Evolutionary conservation across 1,140 invertebrate species (phyloP).

Genomic region (Yoshiicerus persimilis): DNA sequence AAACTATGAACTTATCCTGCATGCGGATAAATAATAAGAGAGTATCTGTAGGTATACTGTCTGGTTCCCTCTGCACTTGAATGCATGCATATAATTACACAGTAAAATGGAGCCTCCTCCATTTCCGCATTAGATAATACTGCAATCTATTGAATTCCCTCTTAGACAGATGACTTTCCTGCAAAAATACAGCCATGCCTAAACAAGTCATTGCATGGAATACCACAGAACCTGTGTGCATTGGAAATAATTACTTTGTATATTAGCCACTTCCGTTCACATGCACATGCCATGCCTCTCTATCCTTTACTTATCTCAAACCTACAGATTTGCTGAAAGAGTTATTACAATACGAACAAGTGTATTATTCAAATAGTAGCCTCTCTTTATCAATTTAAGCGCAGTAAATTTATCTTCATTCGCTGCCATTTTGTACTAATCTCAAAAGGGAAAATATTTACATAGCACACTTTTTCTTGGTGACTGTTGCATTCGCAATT

Average conservation of each 20-base stretch:
- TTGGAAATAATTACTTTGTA: neutral
- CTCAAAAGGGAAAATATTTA: neutral
- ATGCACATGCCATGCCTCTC: neutral
- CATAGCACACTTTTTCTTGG: neutral
- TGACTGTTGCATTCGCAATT: neutral
- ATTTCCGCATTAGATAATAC: slow-evolving; percentile 12
- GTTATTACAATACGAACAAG: too few species aligned
- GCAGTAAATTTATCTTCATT: too few species aligned
- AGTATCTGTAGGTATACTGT: neutral
- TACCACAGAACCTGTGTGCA: neutral
- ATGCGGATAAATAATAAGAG: neutral
- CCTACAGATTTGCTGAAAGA: neutral
- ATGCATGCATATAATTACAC: neutral
- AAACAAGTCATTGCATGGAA: neutral
- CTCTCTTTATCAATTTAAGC: too few species aligned
- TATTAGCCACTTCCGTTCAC: neutral
- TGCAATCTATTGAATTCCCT: neutral
- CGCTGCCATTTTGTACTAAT: too few species aligned
- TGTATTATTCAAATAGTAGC: too few species aligned
- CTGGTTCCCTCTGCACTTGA: neutral
- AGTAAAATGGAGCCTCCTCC: neutral
- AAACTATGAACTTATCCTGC: neutral
- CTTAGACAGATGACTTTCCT: neutral
- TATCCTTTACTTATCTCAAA: neutral
- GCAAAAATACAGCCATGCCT: neutral